Percentiles rank a stretch among this genome's conserved stretches.
phyloP scores from a whole-genome alignment of 2,113 vertebrate species.

The Eublepharis macularius region DNA sequence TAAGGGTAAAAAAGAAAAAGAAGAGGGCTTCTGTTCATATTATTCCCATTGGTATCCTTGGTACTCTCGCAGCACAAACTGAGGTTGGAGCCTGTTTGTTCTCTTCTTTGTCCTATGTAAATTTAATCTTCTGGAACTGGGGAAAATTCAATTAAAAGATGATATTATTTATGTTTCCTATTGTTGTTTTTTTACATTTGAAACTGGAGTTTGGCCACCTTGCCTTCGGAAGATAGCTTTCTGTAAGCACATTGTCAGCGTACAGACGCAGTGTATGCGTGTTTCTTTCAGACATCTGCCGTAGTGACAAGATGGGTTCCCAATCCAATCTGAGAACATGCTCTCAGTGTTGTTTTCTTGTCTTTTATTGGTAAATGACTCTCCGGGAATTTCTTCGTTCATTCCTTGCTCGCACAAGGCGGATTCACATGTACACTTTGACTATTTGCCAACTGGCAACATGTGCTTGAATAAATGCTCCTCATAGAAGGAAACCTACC shows the following conservation, averaged over 20 bases:
- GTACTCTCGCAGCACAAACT: not conserved
- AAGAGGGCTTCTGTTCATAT: not conserved
- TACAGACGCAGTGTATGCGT: not conserved
- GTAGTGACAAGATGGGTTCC: no score
- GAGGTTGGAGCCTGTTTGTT: not conserved
- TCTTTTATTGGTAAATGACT: not conserved
- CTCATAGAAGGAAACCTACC: not conserved
- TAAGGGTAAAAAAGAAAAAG: not conserved
- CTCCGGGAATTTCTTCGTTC: not conserved
- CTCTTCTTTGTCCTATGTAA: slow-evolving; percentile 16
- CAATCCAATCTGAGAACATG: not conserved
- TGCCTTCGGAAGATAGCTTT: not conserved
- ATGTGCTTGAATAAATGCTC: not conserved
- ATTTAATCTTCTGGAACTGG: not conserved
- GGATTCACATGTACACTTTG: not conserved
- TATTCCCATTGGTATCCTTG: not conserved
- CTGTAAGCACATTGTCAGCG: not conserved
- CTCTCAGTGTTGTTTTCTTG: not conserved
- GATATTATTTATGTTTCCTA: slow-evolving; percentile 8
- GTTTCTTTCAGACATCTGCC: not conserved
- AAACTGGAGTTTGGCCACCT: not conserved
- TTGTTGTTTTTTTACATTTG: not conserved
- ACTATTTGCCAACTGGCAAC: not conserved
- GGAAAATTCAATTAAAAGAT: slow-evolving; percentile 8
- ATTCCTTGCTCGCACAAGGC: not conserved